Evolutionary conservation across 2,888 invertebrate genomes (phyloP), one percentile per base, ranked within the genome.

Genomic region (Clusia tigrina): DNA sequence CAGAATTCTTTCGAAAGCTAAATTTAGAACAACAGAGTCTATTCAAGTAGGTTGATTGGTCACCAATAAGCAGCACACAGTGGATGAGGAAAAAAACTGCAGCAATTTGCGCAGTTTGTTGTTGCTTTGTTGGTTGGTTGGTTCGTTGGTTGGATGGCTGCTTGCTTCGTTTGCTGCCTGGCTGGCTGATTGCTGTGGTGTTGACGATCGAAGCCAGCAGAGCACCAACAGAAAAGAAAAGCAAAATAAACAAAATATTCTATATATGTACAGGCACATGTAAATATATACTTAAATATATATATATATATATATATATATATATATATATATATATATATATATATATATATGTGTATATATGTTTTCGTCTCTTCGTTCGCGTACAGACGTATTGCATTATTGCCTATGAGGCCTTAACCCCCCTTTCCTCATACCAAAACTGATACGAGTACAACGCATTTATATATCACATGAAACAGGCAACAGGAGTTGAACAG

Each of bases 11-110:
- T n/a, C 69, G 71, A 75, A 48, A 67, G 69, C 74, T 74, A 76
- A 73, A 74, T 74, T 74, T 74, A 74, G 74, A 76, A 69, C 72
- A 67, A 22, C 53, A 60, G 53, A 57, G 56, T 51, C 65, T 67
- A 68, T 62, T 66, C 66, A 76, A 74, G 73, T 77, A 78, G 77
- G 77, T 77, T 77, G 77, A 77, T 78, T 78, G 77, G 77, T 74
- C 71, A 73, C 69, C 71, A 73, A 69, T 69, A 70, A 73, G 46
- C 23, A 24, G 9, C 25, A 23, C 12, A 6, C 9, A 42, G 42
- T 15, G 20, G n/a, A n/a, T 25, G 54, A 54, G 24, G 53, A 18
- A 67, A 67, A 22, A 2, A 57, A 51, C 20, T 38, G 54, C 48
- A 56, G 32, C 58, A 59, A 37, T 18, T n/a, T n/a, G n/a, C n/a